These are phyloP conservation scores for Melanaphis sacchari DNA, from an alignment of 1,140 invertebrate genomes.

Conservation along the genomic window DNA sequence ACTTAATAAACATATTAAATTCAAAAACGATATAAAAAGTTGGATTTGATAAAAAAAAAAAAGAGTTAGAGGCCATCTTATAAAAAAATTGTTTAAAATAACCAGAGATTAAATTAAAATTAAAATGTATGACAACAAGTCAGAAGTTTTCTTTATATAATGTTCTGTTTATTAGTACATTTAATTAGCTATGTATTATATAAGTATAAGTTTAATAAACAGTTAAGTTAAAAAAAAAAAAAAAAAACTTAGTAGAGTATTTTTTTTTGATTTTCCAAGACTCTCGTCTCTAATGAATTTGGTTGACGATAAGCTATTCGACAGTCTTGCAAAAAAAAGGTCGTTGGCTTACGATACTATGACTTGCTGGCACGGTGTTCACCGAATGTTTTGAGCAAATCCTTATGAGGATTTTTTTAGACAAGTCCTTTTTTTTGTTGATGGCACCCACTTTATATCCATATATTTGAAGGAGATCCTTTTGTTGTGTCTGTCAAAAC, in stretches of 20 bases:
- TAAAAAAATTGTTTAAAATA: too few species aligned
- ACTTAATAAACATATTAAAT: neutral
- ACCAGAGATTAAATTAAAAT: neutral
- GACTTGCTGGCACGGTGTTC: neutral
- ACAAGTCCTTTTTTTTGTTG: neutral
- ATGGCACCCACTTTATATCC: neutral
- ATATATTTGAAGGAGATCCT: neutral
- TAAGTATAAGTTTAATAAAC: neutral
- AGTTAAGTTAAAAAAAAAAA: neutral
- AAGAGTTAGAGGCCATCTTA: too few species aligned
- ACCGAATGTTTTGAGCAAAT: neutral
- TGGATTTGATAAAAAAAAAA: neutral
- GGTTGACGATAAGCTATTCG: neutral
- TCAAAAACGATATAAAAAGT: neutral
- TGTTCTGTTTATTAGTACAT: neutral
- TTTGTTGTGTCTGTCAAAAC: slow-evolving; percentile 8
- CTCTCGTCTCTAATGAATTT: neutral
- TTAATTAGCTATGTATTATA: neutral
- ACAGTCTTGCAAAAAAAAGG: neutral
- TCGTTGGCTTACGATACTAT: neutral
- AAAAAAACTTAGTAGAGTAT: neutral
- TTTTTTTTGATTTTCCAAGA: neutral
- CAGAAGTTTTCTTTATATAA: neutral
- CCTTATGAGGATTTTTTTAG: neutral
- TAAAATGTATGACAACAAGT: neutral